Conservation (phyloP, 2,113 vertebrate species). For the Cyphomyrus discorhynchus region DNA sequence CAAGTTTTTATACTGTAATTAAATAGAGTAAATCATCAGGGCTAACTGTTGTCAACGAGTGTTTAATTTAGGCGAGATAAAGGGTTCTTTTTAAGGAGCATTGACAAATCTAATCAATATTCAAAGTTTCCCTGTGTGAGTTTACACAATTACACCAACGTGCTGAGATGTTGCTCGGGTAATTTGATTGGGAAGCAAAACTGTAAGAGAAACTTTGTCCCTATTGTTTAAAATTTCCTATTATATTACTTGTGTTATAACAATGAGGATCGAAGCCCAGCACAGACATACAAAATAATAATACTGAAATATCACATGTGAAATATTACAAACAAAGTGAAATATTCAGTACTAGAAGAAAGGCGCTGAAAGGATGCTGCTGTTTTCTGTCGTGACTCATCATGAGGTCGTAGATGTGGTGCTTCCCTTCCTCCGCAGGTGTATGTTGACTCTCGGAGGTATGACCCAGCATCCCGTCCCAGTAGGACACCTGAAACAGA, state of each 20-base stretch:
- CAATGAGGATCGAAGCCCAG: neutral
- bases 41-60: conserved; percentile 3
- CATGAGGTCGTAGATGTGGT: neutral
- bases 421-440: neutral
- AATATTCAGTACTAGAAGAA: neutral
- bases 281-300: neutral
- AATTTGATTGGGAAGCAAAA: neutral
- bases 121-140: conserved; percentile 13
- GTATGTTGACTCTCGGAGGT: neutral
- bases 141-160: neutral
- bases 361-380: neutral
- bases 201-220: neutral
- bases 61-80: conserved; percentile 7
- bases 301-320: neutral
- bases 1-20: conserved; percentile 11
- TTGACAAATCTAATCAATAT: conserved; percentile 16
- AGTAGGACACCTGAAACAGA: conserved; percentile 28
- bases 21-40: conserved; percentile 5
- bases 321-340: neutral
- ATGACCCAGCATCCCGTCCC: conserved; percentile 18
- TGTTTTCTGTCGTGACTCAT: neutral
- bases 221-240: neutral
- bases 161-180: neutral
- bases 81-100: conserved; percentile 2
- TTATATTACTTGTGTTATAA: neutral